Percentiles rank a stretch among this genome's conserved stretches.
Evolutionary conservation across 1,140 invertebrate species (phyloP).

Genomic region (Coptotermes formosanus): DNA sequence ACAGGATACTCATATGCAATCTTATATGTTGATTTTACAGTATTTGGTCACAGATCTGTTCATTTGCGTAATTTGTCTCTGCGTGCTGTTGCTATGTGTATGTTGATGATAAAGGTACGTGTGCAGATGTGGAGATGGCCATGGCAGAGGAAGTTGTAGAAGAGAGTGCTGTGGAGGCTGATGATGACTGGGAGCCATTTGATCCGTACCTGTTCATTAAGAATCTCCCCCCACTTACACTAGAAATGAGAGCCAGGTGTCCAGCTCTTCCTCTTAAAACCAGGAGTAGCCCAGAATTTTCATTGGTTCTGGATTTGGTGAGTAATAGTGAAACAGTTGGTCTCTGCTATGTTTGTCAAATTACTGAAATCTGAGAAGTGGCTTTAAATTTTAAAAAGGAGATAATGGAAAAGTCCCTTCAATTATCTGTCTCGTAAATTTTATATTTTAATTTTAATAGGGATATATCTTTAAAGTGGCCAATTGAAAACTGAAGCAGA

Average conservation of each 20-base stretch:
- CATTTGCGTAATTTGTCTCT: neutral
- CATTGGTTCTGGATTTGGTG: conserved; percentile 83
- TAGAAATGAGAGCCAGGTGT: conserved; percentile 79
- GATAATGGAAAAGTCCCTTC: too few relatives aligned
- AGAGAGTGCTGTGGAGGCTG: conserved; percentile 50
- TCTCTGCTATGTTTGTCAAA: too few relatives aligned
- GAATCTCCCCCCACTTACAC: conserved; percentile 83
- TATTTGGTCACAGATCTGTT: neutral
- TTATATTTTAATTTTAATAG: too few relatives aligned
- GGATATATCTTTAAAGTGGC: too few relatives aligned
- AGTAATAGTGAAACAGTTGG: conserved; percentile 42
- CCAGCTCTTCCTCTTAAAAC: conserved; percentile 93
- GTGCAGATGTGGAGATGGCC: conserved; percentile 47
- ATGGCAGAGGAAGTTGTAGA: neutral
- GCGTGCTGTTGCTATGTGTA: too few relatives aligned
- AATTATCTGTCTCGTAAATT: too few relatives aligned
- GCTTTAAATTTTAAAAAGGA: too few relatives aligned
- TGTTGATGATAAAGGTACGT: neutral
- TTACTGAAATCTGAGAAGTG: too few relatives aligned
- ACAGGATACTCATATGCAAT: neutral
- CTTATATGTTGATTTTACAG: neutral
- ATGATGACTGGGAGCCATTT: conserved; percentile 77
- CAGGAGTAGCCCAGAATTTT: conserved; percentile 89
- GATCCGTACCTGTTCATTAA: conserved; percentile 92
- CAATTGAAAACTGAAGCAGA: too few relatives aligned